Evolutionary conservation across 2,113 vertebrate species (phyloP).

Genomic region (Dromiciops gliroides): DNA sequence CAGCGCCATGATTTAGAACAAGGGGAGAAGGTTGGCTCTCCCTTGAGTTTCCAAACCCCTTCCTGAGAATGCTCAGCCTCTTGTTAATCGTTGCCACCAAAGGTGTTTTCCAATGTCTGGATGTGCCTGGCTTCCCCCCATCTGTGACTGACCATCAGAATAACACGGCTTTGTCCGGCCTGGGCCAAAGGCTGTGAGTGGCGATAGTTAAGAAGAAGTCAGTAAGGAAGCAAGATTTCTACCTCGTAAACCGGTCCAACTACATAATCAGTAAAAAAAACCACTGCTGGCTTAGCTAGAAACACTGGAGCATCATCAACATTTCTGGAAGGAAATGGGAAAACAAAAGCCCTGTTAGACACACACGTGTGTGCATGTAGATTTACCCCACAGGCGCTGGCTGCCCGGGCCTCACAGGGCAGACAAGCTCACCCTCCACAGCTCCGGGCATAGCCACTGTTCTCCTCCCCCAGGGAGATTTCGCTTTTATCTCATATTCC

Average conservation of each 20-base stretch:
- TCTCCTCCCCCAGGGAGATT: not conserved
- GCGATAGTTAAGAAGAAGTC: not conserved
- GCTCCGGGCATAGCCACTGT: not conserved
- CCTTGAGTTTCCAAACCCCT: not conserved
- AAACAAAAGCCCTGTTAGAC: not conserved
- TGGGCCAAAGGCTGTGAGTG: not conserved
- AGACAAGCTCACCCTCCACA: not conserved
- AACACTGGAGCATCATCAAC: slow-evolving; percentile 86
- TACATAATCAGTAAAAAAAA: slow-evolving; percentile 89
- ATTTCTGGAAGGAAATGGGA: slow-evolving; percentile 65
- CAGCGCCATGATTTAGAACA: no score
- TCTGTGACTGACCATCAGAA: not conserved
- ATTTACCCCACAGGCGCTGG: not conserved
- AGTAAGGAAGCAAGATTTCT: slow-evolving; percentile 55
- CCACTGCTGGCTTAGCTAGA: slow-evolving; percentile 87
- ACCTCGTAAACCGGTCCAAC: slow-evolving; percentile 94
- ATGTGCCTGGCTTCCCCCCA: not conserved
- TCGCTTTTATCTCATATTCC: not conserved
- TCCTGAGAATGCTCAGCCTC: not conserved
- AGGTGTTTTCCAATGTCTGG: accelerated
- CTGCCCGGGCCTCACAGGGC: not conserved
- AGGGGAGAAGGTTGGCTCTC: not conserved
- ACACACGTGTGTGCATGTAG: not conserved
- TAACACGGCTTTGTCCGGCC: not conserved
- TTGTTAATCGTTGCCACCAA: not conserved